Evolutionary conservation across 2,113 vertebrate species (phyloP).

Genomic region (Triplophysa rosa): DNA sequence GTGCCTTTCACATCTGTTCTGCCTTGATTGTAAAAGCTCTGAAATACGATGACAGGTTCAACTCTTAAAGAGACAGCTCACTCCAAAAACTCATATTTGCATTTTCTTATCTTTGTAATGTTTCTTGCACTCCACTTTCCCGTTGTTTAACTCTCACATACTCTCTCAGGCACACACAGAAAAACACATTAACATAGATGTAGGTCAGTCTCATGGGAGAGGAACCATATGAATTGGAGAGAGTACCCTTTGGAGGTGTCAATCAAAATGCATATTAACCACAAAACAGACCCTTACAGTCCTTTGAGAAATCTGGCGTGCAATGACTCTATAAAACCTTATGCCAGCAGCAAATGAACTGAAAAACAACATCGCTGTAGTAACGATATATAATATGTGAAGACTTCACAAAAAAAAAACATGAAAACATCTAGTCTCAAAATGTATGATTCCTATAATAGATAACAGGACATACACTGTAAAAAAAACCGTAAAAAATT

Average conservation of each 20-base stretch:
- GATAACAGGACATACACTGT: too few species aligned
- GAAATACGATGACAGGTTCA: constrained; percentile 35
- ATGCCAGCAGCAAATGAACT: constrained; percentile 10
- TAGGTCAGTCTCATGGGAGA: constrained; percentile 30
- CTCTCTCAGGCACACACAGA: constrained; percentile 5
- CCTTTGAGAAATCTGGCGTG: constrained; percentile 5
- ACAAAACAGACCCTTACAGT: constrained; percentile 6
- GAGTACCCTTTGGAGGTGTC: constrained; percentile 30
- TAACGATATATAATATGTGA: not conserved
- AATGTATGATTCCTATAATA: not conserved
- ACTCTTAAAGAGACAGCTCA: not conserved
- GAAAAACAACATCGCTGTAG: not conserved
- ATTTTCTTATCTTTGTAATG: not conserved
- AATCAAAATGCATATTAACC: constrained; percentile 45
- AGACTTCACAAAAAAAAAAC: not conserved
- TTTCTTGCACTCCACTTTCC: not conserved
- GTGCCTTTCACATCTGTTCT: constrained; percentile 55
- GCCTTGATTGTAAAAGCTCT: constrained; percentile 12
- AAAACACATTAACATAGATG: constrained; percentile 31
- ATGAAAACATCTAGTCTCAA: not conserved
- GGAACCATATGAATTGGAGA: constrained; percentile 14
- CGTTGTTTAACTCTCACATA: constrained; percentile 11
- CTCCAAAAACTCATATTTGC: too few species aligned
- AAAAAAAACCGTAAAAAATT: too few species aligned
- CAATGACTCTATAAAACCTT: constrained; percentile 12